Conservation (phyloP, 2,113 vertebrate species). For the Etia nguti region DNA sequence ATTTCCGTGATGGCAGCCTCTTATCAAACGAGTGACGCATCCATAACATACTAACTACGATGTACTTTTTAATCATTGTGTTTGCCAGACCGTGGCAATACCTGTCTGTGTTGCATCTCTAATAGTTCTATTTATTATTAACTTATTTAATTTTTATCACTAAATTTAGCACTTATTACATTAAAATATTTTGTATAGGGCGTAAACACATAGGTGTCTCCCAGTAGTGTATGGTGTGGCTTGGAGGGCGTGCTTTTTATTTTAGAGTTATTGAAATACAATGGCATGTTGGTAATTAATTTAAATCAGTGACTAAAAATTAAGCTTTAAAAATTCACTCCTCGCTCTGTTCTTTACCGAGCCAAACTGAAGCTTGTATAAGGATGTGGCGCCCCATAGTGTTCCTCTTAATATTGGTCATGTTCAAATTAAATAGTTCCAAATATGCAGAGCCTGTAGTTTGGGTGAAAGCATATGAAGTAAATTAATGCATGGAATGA, state of each 20-base stretch:
- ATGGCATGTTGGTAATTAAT: background rate
- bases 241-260: background rate
- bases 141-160: background rate
- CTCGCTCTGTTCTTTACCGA: background rate
- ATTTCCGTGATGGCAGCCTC: slow-evolving; percentile 12
- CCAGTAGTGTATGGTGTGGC: background rate
- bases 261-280: background rate
- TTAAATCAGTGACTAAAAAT: too few relatives aligned
- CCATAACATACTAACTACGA: background rate
- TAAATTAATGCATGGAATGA: background rate
- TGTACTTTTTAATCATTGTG: slow-evolving; percentile 21
- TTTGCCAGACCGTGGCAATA: slow-evolving; percentile 17
- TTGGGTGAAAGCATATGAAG: background rate
- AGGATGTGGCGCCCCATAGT: slow-evolving; percentile 50
- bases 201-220: background rate
- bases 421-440: background rate
- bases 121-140: slow-evolving; percentile 18
- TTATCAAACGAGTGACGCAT: slow-evolving; percentile 43
- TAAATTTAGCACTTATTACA: background rate
- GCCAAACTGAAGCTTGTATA: background rate
- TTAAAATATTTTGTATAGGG: background rate
- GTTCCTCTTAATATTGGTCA: slow-evolving; percentile 26
- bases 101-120: background rate
- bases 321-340: background rate
- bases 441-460: background rate